Conservation (phyloP, 2,797 vertebrate genomes). For the Pseudochromis fuscus region DNA sequence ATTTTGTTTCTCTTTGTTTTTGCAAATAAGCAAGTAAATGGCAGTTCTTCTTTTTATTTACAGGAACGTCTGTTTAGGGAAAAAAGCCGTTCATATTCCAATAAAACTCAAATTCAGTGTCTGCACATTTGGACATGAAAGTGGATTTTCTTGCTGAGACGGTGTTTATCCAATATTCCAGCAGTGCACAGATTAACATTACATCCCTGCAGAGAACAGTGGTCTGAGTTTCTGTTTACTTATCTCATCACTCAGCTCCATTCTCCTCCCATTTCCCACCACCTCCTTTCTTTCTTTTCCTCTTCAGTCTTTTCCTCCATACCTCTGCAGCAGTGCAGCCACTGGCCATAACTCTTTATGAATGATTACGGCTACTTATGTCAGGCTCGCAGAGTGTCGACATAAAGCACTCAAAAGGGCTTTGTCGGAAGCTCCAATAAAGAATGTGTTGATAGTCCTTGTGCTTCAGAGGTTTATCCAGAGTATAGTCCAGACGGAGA, state of each 20-base stretch:
- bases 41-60: background rate
- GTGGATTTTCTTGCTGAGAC: constrained; percentile 44
- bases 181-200: constrained; percentile 35
- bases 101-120: background rate
- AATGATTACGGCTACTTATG: constrained; percentile 74
- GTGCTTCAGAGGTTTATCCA: constrained; percentile 55
- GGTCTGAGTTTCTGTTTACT: constrained; percentile 25
- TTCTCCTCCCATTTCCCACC: constrained; percentile 10
- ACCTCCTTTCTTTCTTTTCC: constrained; percentile 17
- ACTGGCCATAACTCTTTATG: constrained; percentile 66
- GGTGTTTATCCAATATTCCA: constrained; percentile 39
- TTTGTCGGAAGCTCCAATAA: constrained; percentile 67
- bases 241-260: constrained; percentile 28
- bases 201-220: constrained; percentile 21
- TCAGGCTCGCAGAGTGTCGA: constrained; percentile 53
- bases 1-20: no score
- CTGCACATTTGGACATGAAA: constrained; percentile 21
- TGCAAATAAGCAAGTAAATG: no score
- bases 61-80: no score
- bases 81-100: no score
- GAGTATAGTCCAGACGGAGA: constrained; percentile 25
- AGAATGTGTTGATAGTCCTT: constrained; percentile 57
- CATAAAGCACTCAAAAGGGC: constrained; percentile 68
- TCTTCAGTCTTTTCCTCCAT: constrained; percentile 10
- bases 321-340: constrained; percentile 37